A percentile compares a stretch with the other conserved stretches of the same genome.
phyloP scores from a whole-genome alignment of 2,113 vertebrate genomes.

The Lepidothrix coronata region DNA sequence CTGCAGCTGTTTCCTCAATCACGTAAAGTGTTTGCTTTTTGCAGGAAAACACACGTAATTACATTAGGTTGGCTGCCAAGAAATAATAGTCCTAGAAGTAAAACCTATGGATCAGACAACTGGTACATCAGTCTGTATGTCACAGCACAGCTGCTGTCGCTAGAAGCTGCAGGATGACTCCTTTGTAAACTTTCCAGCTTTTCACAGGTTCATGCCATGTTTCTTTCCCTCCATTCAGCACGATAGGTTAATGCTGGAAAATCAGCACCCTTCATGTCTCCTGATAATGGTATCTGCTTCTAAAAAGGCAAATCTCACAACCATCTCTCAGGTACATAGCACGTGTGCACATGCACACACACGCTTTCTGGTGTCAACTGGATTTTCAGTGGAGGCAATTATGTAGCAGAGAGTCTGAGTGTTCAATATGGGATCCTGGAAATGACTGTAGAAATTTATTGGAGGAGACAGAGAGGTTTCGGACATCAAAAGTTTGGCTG shows the following conservation, averaged over 20 bases:
- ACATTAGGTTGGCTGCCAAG: slow-evolving; percentile 60
- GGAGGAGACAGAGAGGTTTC: background rate
- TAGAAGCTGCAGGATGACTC: background rate
- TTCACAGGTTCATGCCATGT: background rate
- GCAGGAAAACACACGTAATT: slow-evolving; percentile 60
- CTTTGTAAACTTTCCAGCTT: slow-evolving; percentile 36
- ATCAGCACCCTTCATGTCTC: background rate
- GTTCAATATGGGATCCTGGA: background rate
- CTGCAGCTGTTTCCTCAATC: slow-evolving; percentile 57
- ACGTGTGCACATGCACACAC: background rate
- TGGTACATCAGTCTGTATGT: background rate
- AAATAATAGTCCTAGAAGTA: slow-evolving; percentile 59
- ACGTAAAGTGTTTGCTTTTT: slow-evolving; percentile 54
- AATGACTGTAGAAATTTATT: background rate
- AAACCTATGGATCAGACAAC: slow-evolving; percentile 58
- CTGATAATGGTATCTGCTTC: background rate
- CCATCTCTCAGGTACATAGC: background rate
- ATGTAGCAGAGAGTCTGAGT: background rate
- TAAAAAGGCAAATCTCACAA: background rate
- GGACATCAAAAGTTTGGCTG: background rate
- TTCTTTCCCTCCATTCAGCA: background rate
- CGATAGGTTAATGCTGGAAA: background rate
- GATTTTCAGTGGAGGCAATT: background rate
- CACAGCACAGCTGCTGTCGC: slow-evolving; percentile 24
- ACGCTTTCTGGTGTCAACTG: background rate